Evolutionary conservation across 23 tunicate species (phyloP).

Genomic region (Corella eumyota): DNA sequence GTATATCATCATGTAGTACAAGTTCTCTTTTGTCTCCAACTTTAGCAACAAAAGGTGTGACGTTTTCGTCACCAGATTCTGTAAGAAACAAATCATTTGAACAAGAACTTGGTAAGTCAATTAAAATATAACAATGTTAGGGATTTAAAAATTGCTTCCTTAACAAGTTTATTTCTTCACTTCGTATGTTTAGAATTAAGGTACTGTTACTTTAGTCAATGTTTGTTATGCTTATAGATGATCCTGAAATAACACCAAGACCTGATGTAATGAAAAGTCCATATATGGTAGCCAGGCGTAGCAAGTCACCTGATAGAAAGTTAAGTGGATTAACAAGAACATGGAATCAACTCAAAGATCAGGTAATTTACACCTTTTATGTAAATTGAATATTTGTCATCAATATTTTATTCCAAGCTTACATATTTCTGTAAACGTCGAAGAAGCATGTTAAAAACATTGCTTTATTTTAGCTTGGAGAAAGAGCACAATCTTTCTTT

Average conservation of each 20-base stretch:
- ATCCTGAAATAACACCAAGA: conserved; percentile 8
- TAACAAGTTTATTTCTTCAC: too few relatives aligned
- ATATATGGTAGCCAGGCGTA: conserved; percentile 8
- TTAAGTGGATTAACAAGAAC: conserved; percentile 1
- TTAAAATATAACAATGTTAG: too few relatives aligned
- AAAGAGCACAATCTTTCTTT: conserved; percentile 23
- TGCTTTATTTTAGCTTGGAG: conserved; percentile 26
- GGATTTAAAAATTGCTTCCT: too few relatives aligned
- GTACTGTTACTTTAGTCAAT: too few relatives aligned
- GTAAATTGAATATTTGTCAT: neutral
- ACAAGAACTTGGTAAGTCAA: neutral
- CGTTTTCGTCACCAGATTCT: conserved; percentile 6
- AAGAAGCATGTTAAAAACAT: too few relatives aligned
- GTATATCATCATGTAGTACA: conserved; percentile 20
- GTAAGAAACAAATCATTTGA: neutral
- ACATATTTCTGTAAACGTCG: too few relatives aligned
- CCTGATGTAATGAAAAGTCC: conserved; percentile 53
- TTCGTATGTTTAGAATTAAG: too few relatives aligned
- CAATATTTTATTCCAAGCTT: neutral
- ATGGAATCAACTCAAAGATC: conserved; percentile 11
- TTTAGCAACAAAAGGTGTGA: conserved; percentile 7
- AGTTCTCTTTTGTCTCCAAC: conserved; percentile 11
- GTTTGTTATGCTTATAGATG: too few relatives aligned
- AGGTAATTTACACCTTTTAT: conserved; percentile 1
- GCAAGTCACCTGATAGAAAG: conserved; percentile 8